phyloP scores from a whole-genome alignment of 1,140 invertebrate species.

The Caenorhabditis briggsae region DNA sequence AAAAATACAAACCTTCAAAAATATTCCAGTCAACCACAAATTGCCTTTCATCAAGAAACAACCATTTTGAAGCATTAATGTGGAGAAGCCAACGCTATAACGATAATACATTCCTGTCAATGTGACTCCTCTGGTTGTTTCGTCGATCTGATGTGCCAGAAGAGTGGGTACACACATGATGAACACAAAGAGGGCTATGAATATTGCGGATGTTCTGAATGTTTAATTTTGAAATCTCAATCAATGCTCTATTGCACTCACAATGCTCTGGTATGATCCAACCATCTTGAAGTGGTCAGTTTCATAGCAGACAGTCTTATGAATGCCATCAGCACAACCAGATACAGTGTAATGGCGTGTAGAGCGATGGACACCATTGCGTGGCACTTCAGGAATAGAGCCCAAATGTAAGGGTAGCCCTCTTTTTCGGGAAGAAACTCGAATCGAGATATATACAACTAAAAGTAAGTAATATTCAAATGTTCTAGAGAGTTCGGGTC shows the following conservation, averaged over 20 bases:
- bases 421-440: conserved; percentile 66
- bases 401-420: conserved; percentile 62
- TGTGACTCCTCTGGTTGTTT: conserved; percentile 18
- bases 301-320: conserved; percentile 69
- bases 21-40: conserved; percentile 69
- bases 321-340: conserved; percentile 72
- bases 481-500: not conserved
- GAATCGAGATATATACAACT: conserved; percentile 72
- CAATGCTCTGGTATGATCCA: conserved; percentile 68
- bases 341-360: conserved; percentile 71
- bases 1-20: conserved; percentile 59
- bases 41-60: conserved; percentile 68
- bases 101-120: conserved; percentile 33
- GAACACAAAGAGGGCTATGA: conserved; percentile 62
- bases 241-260: conserved; percentile 26
- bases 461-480: conserved; percentile 46
- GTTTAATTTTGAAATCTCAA: not conserved
- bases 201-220: conserved; percentile 46
- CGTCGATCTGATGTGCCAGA: conserved; percentile 66
- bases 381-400: conserved; percentile 66
- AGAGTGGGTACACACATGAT: conserved; percentile 69
- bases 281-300: conserved; percentile 67
- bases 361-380: conserved; percentile 70
- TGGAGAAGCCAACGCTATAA: conserved; percentile 60
- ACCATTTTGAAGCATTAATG: conserved; percentile 63